Evolutionary conservation across 1,140 invertebrate species (phyloP), one percentile per base, ranked within the genome.

Genomic region (Rhysida immarginata): DNA sequence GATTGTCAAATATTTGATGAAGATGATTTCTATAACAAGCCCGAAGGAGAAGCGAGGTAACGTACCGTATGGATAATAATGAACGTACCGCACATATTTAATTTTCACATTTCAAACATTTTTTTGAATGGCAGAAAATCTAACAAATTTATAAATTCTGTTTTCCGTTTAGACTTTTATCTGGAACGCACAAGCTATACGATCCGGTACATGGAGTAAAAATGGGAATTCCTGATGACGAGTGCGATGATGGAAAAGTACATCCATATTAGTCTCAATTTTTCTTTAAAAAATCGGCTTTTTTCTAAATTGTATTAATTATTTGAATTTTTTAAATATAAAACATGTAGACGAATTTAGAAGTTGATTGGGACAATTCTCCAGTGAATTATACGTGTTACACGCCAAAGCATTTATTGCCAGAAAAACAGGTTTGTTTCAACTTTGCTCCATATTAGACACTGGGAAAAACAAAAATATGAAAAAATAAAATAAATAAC

Each of bases 221-320:
- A 62, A 83, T 83, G 80, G 80, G 80, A 1, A 61, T 75, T 27
- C 55, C 64, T 25, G 68, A 71, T 55, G 29, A 60, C 2, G 55
- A 70, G 18, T 87, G 84, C 67, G 84, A 87, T 66, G 77, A 85
- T 72, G 84, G 74, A 54, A 76, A 80, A 68, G 83, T 85, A 69
- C 60, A 60, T 58, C 53, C 23, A 41, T 24, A 41, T 35, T 35
- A 35, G n/a, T n/a, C n/a, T n/a, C n/a, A n/a, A 35, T 16, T 16
- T 35, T 35, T 8, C 29, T 8, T 35, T 35, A 35, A 35, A 35
- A 35, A 35, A 35, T 35, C 42, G 43, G 46, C 42, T 53, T 49
- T 55, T 43, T 43, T 2, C 2, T 24, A 50, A 8, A 13, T 20
- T 51, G 18, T 35, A 27, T 35, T 50, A 26, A 2, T 13, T 21